Evolutionary conservation across 2,888 invertebrate genomes (phyloP).

Genomic region (Caenorhabditis doughertyi): DNA sequence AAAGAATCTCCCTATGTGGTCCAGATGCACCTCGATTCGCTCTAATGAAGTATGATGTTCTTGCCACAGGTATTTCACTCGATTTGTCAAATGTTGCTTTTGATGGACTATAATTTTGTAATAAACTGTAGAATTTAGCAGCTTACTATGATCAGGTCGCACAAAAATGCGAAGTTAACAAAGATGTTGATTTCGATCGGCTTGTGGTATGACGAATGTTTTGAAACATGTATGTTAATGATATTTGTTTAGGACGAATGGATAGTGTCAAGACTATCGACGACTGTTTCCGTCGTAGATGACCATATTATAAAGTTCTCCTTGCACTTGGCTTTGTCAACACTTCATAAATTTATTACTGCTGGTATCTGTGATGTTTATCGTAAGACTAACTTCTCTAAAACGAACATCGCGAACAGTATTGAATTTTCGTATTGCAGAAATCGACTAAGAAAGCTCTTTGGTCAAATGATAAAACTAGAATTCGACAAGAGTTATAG

Average conservation of each 20-base stretch:
- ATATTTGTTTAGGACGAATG: too few species aligned
- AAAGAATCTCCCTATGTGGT: conserved; percentile 92
- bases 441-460: conserved; percentile 83
- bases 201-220: conserved; percentile 54
- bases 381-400: too few species aligned
- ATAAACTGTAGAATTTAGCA: conserved; percentile 97
- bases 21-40: conserved; percentile 94
- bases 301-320: too few species aligned
- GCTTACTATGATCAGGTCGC: conserved; percentile 82
- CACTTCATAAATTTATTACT: too few species aligned
- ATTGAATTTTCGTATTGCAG: too few species aligned
- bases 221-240: neutral
- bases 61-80: conserved; percentile 83
- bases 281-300: too few species aligned
- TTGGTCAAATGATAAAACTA: conserved; percentile 65
- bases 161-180: conserved; percentile 60
- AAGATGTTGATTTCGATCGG: conserved; percentile 67
- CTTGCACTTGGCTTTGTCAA: too few species aligned
- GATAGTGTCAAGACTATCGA: too few species aligned
- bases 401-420: too few species aligned
- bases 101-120: conserved; percentile 88
- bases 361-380: too few species aligned
- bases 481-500: conserved; percentile 67
- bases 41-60: conserved; percentile 89
- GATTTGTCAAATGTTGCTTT: conserved; percentile 70